Percentiles rank a stretch among this genome's conserved stretches.
phyloP scores from a whole-genome alignment of 2,113 vertebrate genomes.

The Hepsetus odoe region DNA sequence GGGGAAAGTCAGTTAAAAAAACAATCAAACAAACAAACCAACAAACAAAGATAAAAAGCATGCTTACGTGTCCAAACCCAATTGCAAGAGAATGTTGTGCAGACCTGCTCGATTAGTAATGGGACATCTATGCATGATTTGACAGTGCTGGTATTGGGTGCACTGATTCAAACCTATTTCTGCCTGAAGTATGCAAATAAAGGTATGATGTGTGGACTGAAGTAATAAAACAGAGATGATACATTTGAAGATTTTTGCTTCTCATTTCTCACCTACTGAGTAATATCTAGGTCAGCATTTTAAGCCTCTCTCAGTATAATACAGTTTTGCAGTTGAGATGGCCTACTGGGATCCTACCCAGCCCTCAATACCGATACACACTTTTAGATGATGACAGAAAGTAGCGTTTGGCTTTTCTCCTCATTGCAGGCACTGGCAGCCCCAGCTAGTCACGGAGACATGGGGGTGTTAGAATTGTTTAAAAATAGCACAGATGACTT shows the following conservation, averaged over 20 bases:
- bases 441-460: not conserved
- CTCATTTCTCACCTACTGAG: conserved; percentile 35
- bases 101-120: too few relatives aligned
- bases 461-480: not conserved
- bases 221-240: not conserved
- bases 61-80: too few relatives aligned
- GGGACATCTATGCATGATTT: not conserved
- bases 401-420: not conserved
- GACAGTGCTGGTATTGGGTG: not conserved
- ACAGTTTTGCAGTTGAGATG: conserved; percentile 36
- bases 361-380: conserved; percentile 3
- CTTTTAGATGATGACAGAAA: conserved; percentile 26
- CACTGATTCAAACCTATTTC: not conserved
- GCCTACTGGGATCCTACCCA: conserved; percentile 41
- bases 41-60: too few relatives aligned
- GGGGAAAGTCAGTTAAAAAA: too few relatives aligned
- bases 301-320: conserved; percentile 30
- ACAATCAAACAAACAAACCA: too few relatives aligned
- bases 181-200: not conserved
- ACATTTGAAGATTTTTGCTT: not conserved
- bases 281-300: conserved; percentile 37
- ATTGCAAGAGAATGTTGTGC: too few relatives aligned
- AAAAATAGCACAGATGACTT: not conserved
- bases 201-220: not conserved
- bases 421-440: not conserved